phyloP scores from a whole-genome alignment of 2,113 vertebrate species.

The Nothoprocta perdicaria region DNA sequence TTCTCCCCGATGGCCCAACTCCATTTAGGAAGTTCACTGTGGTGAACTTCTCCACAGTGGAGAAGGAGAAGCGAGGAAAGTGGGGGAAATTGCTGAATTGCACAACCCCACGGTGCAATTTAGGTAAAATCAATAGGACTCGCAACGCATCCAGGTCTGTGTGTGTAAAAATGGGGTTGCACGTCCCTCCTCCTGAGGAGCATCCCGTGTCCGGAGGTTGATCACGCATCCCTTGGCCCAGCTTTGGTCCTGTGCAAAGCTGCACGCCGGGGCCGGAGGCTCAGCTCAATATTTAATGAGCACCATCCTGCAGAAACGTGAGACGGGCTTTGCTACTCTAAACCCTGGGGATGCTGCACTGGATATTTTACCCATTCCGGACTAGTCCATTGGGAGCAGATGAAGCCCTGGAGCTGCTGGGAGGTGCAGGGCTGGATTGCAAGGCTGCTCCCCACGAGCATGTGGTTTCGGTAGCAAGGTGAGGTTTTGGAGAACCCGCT shows the following conservation, averaged over 20 bases:
- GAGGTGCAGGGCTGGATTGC: too few species aligned
- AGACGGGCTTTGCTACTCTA: not conserved
- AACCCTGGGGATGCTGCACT: not conserved
- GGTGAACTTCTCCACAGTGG: not conserved
- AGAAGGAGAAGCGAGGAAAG: not conserved
- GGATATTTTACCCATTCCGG: not conserved
- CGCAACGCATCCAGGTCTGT: too few species aligned
- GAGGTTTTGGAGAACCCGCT: not conserved
- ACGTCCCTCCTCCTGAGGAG: not conserved
- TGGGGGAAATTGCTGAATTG: not conserved
- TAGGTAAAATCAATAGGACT: too few species aligned
- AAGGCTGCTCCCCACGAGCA: not conserved
- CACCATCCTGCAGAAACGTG: not conserved
- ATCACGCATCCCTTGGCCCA: not conserved
- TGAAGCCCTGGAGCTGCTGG: not conserved
- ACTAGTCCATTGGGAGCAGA: not conserved
- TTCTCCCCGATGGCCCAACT: not conserved
- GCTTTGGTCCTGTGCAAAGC: not conserved
- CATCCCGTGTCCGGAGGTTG: not conserved
- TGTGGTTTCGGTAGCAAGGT: not conserved
- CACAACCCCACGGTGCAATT: not conserved
- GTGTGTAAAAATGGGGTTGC: too few species aligned
- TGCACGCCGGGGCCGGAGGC: not conserved
- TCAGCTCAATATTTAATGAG: not conserved
- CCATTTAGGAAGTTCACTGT: not conserved